Percentiles rank a stretch among this genome's conserved stretches.
These are phyloP conservation scores for Polymixis lichenea DNA, from an alignment of 2,888 invertebrate genomes.

Conservation along the genomic window DNA sequence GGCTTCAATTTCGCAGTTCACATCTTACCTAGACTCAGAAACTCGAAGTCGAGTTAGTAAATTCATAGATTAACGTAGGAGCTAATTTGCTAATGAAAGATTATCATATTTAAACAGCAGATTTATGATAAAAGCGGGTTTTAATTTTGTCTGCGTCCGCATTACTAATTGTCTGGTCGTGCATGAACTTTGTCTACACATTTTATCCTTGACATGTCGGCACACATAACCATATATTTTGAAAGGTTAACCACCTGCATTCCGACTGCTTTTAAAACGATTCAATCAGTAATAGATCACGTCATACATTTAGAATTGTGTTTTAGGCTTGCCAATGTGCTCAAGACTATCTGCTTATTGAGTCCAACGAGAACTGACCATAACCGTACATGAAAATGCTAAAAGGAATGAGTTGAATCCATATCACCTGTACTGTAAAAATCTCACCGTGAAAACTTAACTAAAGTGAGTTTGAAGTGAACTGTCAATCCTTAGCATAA, in stretches of 20 bases:
- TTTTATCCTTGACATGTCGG: slow-evolving; percentile 68
- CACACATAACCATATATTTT: slow-evolving; percentile 53
- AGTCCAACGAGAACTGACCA: background rate
- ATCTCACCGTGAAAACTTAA: background rate
- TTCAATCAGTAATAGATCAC: slow-evolving; percentile 36
- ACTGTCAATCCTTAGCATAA: background rate
- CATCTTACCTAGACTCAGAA: background rate
- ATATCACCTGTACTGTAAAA: background rate
- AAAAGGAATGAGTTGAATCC: background rate
- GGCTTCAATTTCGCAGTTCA: slow-evolving; percentile 4
- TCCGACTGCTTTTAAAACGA: slow-evolving; percentile 45
- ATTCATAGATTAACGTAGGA: background rate
- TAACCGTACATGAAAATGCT: background rate
- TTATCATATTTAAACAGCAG: slow-evolving; percentile 14
- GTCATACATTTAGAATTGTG: slow-evolving; percentile 12
- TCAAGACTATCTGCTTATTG: slow-evolving; percentile 6
- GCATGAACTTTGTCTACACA: slow-evolving; percentile 56
- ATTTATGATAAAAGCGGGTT: slow-evolving; percentile 1
- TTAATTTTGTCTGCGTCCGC: slow-evolving; percentile 30
- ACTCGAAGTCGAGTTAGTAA: background rate
- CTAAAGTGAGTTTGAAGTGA: background rate
- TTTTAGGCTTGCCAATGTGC: slow-evolving; percentile 9
- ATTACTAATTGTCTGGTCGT: slow-evolving; percentile 44
- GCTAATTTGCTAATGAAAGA: background rate
- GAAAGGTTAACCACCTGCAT: slow-evolving; percentile 68